Conservation (phyloP, 2,113 vertebrate species). For the Rattus rattus region DNA sequence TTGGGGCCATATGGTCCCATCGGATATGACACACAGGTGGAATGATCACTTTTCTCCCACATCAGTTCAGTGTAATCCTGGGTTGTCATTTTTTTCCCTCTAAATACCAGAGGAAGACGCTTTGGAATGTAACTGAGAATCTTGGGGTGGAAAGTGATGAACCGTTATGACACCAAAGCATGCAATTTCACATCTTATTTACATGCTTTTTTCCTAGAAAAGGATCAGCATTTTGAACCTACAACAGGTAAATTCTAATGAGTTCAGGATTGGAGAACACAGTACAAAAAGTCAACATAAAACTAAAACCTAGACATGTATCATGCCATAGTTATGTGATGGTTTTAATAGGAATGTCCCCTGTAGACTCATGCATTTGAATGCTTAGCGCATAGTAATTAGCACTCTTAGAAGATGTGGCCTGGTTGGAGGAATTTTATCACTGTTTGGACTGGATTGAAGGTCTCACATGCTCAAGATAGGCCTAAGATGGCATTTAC, state of each 20-base stretch:
- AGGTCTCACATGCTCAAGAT: background rate
- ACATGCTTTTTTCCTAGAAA: background rate
- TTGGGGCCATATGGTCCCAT: background rate
- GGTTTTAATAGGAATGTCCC: background rate
- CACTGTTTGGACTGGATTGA: background rate
- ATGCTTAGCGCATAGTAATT: background rate
- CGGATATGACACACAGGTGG: background rate
- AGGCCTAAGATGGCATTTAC: background rate
- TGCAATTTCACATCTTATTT: background rate
- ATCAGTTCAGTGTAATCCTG: accelerated
- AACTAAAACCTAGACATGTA: background rate
- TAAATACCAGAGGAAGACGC: background rate
- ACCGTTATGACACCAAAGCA: background rate
- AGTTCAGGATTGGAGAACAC: background rate
- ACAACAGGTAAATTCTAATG: background rate
- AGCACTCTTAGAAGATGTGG: background rate
- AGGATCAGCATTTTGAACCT: background rate
- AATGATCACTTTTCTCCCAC: accelerated
- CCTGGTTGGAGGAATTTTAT: background rate
- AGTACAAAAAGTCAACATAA: background rate
- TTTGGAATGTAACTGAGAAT: background rate
- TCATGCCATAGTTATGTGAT: background rate
- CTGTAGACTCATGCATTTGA: background rate
- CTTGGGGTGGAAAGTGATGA: background rate
- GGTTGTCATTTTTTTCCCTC: background rate